Evolutionary conservation across 2,113 vertebrate species (phyloP), one percentile per base, ranked within the genome.

Genomic region (Cololabis saira): DNA sequence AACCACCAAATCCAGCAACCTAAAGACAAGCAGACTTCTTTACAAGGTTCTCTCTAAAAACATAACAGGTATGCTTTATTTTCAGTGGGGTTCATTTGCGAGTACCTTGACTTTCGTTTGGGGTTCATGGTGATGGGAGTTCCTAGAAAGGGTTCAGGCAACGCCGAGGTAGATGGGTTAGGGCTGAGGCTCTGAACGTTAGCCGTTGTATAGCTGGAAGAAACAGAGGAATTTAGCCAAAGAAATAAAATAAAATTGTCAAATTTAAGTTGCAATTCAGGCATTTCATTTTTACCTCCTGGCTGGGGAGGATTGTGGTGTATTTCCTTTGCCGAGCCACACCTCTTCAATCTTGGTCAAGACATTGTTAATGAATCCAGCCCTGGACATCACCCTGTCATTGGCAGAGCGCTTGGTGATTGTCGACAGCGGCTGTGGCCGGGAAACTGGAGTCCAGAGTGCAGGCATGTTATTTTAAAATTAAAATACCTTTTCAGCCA

Each of bases 311-410:
- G 61, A 74, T 21, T 74, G 78, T 0, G 62, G 84, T 30, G 89
- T 90, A 54, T 80, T 41, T 37, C 93, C 92, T 67, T 78, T 94
- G 69, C 88, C 94, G 27, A 90, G 67, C 94, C 95, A 95, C 8
- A 97, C 94, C 79, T 99, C 98, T 81, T 93, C 92, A 22, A 98
- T 95, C 92, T 97, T 99, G 56, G 92, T 92, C 44, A 98, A 78
- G 0, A 98, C 93, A 12, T 93, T 95, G 87, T 75, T 94, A 84
- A 98, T 96, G 78, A 99, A 98, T 45, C 92, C 90, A n/a, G 96
- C 95, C 82, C 95, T 94, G 22, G 95, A 95, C 68, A 94, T 87
- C 40, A 96, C 94, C 68, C 90, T 95, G 56, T 94, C 94, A 61
- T 71, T 79, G 62, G 87, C 53, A 55, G 90, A 84, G 52, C 89